Evolutionary conservation across 2,888 invertebrate species (phyloP).

Genomic region (Pasiphila rectangulata): DNA sequence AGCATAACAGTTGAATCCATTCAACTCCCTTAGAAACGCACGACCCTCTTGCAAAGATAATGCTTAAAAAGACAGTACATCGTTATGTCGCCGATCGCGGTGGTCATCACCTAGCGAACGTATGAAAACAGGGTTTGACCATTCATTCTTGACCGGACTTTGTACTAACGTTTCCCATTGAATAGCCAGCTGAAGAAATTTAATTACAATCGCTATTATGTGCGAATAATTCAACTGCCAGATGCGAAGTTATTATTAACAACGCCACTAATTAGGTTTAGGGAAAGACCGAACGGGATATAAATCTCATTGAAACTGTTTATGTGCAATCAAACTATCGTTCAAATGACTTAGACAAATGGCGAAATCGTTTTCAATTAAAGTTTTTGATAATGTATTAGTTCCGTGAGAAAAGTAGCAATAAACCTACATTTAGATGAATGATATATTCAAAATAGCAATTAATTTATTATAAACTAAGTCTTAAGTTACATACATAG

Average conservation of each 20-base stretch:
- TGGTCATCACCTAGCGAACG: conserved; percentile 66
- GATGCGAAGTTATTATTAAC: conserved; percentile 36
- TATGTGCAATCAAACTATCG: conserved; percentile 53
- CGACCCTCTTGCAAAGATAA: conserved; percentile 72
- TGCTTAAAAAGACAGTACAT: conserved; percentile 72
- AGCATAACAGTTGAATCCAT: conserved; percentile 73
- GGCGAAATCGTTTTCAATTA: conserved; percentile 75
- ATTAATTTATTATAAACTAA: no score
- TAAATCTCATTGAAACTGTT: conserved; percentile 46
- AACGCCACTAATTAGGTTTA: conserved; percentile 44
- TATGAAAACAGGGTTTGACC: conserved; percentile 69
- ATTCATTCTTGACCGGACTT: conserved; percentile 68
- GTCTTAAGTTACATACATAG: no score
- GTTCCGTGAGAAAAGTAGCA: conserved; percentile 80
- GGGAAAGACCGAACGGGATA: conserved; percentile 49
- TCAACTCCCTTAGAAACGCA: conserved; percentile 69
- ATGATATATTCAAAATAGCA: no score
- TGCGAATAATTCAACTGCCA: conserved; percentile 54
- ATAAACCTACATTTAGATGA: conserved; percentile 78
- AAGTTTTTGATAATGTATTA: conserved; percentile 74
- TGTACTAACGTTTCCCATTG: conserved; percentile 58
- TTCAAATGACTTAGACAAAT: conserved; percentile 66
- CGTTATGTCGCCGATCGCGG: conserved; percentile 61
- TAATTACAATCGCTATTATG: conserved; percentile 48
- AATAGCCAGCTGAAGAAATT: conserved; percentile 53